A percentile compares a stretch with the other conserved stretches of the same genome.
Evolutionary conservation across 2,113 vertebrate genomes (phyloP).

Genomic region (Amazona guildingii): DNA sequence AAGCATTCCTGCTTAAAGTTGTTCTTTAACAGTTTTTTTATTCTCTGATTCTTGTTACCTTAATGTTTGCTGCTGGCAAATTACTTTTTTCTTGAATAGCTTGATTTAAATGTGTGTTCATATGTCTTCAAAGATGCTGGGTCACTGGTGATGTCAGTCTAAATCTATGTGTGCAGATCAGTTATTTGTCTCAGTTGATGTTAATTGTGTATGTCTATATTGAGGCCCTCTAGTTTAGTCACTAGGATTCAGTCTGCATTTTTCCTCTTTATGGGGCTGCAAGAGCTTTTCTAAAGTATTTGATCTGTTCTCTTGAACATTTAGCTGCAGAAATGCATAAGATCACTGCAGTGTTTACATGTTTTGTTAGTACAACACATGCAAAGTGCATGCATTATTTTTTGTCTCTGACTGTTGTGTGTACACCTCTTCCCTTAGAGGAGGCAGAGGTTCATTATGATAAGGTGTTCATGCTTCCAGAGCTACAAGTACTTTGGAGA

Average conservation of each 20-base stretch:
- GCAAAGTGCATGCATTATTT: not conserved
- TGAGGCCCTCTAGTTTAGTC: not conserved
- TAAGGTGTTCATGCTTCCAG: not conserved
- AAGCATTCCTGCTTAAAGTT: not conserved
- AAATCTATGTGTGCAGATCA: not conserved
- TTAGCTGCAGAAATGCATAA: not conserved
- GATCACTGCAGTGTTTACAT: accelerated
- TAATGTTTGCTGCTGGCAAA: not conserved
- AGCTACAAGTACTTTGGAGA: not conserved
- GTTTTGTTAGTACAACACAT: not conserved
- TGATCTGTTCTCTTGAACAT: not conserved
- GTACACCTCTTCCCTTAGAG: not conserved
- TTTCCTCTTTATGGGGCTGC: not conserved
- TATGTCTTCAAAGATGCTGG: not conserved
- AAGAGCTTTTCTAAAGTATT: not conserved
- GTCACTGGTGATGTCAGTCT: not conserved
- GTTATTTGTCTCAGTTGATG: not conserved
- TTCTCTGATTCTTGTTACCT: not conserved
- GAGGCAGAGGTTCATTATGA: not conserved
- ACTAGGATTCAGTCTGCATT: not conserved
- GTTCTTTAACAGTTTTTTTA: not conserved
- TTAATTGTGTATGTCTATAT: not conserved
- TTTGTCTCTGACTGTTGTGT: not conserved
- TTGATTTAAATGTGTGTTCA: not conserved
- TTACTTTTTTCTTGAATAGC: not conserved